Percentiles rank a stretch among this genome's conserved stretches.
Evolutionary conservation across 2,797 vertebrate genomes (phyloP).

Genomic region (Pseudocheirus occidentalis): DNA sequence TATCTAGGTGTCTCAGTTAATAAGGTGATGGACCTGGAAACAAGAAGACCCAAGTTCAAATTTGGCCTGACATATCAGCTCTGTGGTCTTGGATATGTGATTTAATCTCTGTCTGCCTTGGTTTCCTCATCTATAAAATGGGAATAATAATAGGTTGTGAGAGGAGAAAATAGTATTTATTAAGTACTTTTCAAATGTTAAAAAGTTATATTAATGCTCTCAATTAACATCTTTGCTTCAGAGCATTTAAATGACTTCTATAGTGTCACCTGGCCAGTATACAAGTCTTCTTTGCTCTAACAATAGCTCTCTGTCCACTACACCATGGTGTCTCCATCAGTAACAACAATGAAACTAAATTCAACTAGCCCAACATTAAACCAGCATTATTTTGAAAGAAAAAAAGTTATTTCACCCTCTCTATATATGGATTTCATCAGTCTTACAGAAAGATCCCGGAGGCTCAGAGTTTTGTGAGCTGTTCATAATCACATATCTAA

Average conservation of each 20-base stretch:
- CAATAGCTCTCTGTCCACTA: not conserved
- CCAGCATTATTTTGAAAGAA: not conserved
- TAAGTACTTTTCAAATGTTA: not conserved
- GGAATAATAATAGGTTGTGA: not conserved
- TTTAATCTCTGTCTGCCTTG: not conserved
- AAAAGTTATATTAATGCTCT: not conserved
- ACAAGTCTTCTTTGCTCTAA: not conserved
- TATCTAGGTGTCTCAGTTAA: not conserved
- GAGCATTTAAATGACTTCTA: not conserved
- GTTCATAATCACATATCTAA: not conserved
- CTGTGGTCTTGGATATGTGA: not conserved
- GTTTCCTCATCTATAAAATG: not conserved
- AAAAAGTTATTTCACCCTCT: not conserved
- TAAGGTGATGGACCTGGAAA: not conserved
- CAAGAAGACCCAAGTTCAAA: not conserved
- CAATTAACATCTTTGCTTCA: not conserved
- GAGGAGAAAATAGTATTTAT: not conserved
- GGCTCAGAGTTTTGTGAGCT: not conserved
- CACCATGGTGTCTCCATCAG: not conserved
- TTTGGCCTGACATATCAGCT: not conserved
- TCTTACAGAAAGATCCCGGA: not conserved
- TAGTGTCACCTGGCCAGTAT: not conserved
- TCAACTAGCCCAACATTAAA: constrained; percentile 2
- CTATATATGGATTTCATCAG: not conserved
- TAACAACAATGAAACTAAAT: not conserved